Percentiles rank a stretch among this genome's conserved stretches.
Evolutionary conservation across 2,113 vertebrate genomes (phyloP).

Genomic region (Ovis canadensis): DNA sequence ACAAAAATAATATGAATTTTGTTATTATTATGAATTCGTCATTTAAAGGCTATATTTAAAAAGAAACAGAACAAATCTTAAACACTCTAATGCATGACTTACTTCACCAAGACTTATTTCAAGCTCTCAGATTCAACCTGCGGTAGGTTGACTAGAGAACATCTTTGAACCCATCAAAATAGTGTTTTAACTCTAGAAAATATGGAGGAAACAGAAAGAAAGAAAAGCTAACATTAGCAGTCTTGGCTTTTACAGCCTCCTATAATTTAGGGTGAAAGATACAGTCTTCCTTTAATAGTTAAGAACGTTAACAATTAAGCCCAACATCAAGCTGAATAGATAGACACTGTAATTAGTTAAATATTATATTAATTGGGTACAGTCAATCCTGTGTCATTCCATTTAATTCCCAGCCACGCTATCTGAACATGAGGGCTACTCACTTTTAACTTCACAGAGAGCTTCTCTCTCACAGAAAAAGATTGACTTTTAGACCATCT

Average conservation of each 20-base stretch:
- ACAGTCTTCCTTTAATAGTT: background rate
- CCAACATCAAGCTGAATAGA: background rate
- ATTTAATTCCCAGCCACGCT: background rate
- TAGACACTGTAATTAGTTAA: background rate
- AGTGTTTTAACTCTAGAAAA: background rate
- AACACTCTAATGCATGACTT: background rate
- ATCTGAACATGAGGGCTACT: background rate
- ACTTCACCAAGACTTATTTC: background rate
- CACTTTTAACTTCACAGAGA: slow-evolving; percentile 45
- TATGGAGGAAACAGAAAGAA: background rate
- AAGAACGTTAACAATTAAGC: background rate
- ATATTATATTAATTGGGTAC: background rate
- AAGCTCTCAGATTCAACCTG: background rate
- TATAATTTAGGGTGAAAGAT: background rate
- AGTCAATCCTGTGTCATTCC: background rate
- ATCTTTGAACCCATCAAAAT: background rate
- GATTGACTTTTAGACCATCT: slow-evolving; percentile 66
- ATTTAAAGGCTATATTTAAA: background rate
- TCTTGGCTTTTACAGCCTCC: background rate
- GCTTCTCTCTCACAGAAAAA: slow-evolving; percentile 40
- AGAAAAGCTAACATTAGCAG: background rate
- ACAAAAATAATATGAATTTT: background rate
- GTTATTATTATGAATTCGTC: background rate
- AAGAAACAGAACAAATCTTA: slow-evolving; percentile 1
- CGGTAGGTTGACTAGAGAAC: background rate